Base-by-base conservation (phyloP, 2,113 vertebrate genomes). In the Gadus chalcogrammus region DNA sequence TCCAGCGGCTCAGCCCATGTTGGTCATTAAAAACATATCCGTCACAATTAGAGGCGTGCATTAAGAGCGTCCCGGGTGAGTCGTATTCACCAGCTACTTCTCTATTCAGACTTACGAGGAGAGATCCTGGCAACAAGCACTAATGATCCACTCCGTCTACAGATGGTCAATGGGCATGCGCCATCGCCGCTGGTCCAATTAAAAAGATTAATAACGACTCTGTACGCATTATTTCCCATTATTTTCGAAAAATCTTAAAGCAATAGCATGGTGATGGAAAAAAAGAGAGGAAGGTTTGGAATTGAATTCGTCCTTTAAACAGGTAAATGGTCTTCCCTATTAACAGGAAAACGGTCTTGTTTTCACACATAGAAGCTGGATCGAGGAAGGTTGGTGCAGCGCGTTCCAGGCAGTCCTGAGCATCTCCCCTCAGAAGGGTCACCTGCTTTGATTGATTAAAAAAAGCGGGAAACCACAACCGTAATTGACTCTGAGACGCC, bases 21-120 rank as follows among this genome's bases (percentile, higher is more conserved):
- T 65, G 71, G 71, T 85, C 84, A 91, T 91, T 91, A 91, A 90
- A 89, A 89, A 88, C 82, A 76, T 73, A 87, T 91, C 76, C 76
- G 83, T 92, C 86, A 88, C 87, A 87, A 87, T 90, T 89, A 89
- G 85, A 48, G 74, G 72, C 13, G 72, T 79, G 82, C 85, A 89
- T 89, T 86, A 86, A 78, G 82, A 83, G 66, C 64, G 77, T 73
- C 79, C 85, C 84, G 72, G 16, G 73, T 76, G 83, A 83, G 84
- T 70, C 78, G 75, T 84, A 84, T 66, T 78, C 68, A 61, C 27
- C 5, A 24, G 64, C 71, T 77, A 69, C 69, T 22, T 81, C 72
- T 81, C 74, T 66, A 38, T 83, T 75, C 73, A 81, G 84, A 84
- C 74, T 73, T 71, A 65, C 73, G 76, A 80, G 75, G 42, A 48